Evolutionary conservation across 2,888 invertebrate species (phyloP).

Genomic region (Neoitamus cyanurus): DNA sequence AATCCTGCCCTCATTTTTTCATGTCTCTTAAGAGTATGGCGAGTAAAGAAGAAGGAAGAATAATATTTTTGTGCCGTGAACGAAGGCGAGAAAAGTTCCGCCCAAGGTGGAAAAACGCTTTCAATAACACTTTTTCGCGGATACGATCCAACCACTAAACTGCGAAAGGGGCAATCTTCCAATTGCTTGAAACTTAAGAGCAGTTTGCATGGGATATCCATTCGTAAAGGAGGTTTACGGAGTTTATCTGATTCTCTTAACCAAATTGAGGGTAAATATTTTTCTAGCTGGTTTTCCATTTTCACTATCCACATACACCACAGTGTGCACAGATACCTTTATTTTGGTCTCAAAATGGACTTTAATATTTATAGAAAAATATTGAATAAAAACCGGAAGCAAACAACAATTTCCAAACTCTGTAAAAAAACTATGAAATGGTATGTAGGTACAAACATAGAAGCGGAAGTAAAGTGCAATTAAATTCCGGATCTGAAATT

Average conservation of each 20-base stretch:
- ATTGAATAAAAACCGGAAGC: background rate
- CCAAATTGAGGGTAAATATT: background rate
- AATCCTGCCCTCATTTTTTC: slow-evolving; percentile 17
- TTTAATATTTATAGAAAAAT: background rate
- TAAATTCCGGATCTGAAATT: background rate
- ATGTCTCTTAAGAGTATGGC: slow-evolving; percentile 10
- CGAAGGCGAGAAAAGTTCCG: background rate
- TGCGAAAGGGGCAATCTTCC: background rate
- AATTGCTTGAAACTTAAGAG: background rate
- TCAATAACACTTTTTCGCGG: background rate
- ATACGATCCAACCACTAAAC: background rate
- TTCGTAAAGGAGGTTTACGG: background rate
- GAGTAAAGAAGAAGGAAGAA: background rate
- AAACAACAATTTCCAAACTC: background rate
- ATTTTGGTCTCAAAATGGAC: background rate
- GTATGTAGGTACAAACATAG: background rate
- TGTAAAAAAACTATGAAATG: background rate
- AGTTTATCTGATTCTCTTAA: background rate
- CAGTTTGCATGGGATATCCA: slow-evolving; percentile 5
- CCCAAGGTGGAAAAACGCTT: background rate
- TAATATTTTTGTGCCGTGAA: background rate
- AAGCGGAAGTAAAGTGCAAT: background rate
- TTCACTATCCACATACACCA: background rate
- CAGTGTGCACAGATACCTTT: background rate
- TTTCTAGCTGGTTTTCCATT: background rate